A percentile compares a stretch with the other conserved stretches of the same genome.
These are phyloP conservation scores for Drosophila kanapiae DNA, from an alignment of 1,140 invertebrate genomes.

Conservation along the genomic window DNA sequence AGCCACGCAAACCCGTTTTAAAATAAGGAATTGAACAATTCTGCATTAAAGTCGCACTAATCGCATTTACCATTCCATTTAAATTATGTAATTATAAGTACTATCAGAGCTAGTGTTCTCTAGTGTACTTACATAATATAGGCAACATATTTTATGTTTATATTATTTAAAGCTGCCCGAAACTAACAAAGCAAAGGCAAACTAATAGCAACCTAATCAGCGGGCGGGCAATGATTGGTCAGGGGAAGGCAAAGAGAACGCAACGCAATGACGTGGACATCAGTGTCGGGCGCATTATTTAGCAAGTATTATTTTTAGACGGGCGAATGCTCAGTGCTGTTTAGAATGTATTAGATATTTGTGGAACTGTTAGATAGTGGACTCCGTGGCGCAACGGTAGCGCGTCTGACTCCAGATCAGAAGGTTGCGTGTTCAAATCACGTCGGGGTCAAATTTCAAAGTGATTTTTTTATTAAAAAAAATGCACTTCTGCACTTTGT, in stretches of 20 bases:
- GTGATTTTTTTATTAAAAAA: neutral
- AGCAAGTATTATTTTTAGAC: conserved; percentile 4
- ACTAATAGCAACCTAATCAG: too few species aligned
- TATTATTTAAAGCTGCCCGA: neutral
- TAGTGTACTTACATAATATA: too few species aligned
- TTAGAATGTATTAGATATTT: conserved; percentile 10
- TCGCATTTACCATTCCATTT: too few species aligned
- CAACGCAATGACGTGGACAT: neutral
- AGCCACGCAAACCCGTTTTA: neutral
- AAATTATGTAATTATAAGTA: neutral
- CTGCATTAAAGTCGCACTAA: too few species aligned
- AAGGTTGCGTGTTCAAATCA: conserved; percentile 99
- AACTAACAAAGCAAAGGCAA: too few species aligned
- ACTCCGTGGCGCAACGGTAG: conserved; percentile 99
- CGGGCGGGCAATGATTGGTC: neutral
- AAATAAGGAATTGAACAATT: neutral
- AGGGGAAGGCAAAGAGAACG: neutral
- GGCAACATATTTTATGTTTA: neutral
- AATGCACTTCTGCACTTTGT: too few species aligned
- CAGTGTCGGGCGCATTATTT: conserved; percentile 2
- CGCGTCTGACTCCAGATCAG: conserved; percentile 99
- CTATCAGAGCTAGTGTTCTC: too few species aligned
- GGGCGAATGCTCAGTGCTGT: neutral
- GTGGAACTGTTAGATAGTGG: conserved; percentile 41
- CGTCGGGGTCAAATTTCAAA: conserved; percentile 92